Evolutionary conservation across 2,113 vertebrate genomes (phyloP).

Genomic region (Menura novaehollandiae): DNA sequence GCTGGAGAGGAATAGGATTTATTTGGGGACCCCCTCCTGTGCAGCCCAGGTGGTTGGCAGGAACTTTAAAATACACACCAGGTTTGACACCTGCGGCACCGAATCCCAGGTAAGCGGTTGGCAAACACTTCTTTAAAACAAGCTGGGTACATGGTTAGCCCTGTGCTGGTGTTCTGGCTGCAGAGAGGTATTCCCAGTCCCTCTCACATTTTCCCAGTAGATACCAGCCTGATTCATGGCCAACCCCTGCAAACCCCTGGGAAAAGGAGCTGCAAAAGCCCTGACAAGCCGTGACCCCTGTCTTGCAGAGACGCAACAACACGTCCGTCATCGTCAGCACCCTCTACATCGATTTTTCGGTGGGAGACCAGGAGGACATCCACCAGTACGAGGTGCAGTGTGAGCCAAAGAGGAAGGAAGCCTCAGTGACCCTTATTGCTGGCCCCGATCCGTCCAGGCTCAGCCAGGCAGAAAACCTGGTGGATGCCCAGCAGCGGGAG

Average conservation of each 20-base stretch:
- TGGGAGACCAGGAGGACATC: slow-evolving; percentile 73
- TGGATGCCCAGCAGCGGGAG: slow-evolving; percentile 52
- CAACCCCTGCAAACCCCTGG: neutral
- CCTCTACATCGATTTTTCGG: slow-evolving; percentile 90
- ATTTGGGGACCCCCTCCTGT: slow-evolving; percentile 87
- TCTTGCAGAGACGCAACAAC: slow-evolving; percentile 86
- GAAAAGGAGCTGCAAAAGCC: neutral
- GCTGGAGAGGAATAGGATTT: slow-evolving; percentile 86
- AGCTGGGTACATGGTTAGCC: neutral
- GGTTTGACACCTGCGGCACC: slow-evolving; percentile 89
- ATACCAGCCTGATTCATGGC: neutral
- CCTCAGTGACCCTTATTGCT: slow-evolving; percentile 81
- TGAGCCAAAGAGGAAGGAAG: slow-evolving; percentile 86
- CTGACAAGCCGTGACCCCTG: neutral
- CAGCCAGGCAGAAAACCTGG: slow-evolving; percentile 75
- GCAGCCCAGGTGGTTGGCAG: slow-evolving; percentile 80
- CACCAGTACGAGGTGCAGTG: slow-evolving; percentile 92
- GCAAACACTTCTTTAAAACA: neutral
- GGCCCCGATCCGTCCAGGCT: slow-evolving; percentile 74
- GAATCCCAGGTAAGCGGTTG: slow-evolving; percentile 81
- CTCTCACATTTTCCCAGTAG: neutral
- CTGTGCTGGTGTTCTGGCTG: rapidly evolving
- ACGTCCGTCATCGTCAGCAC: slow-evolving; percentile 87
- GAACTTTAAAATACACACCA: slow-evolving; percentile 88
- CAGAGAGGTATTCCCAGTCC: neutral